phyloP scores from a whole-genome alignment of 2,888 invertebrate genomes.

The Nemurella pictetii region DNA sequence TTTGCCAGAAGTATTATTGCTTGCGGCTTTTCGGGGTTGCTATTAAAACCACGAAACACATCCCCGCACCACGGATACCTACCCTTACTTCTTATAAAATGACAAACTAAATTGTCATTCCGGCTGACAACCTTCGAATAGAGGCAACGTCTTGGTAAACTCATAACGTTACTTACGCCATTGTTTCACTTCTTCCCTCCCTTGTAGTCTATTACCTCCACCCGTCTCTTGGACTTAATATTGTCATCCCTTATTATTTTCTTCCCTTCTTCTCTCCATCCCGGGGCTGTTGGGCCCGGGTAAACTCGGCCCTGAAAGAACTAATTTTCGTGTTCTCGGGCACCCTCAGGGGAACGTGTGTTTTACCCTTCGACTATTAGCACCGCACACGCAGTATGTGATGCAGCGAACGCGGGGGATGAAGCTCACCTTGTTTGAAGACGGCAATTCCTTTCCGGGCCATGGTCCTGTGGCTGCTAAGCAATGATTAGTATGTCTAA shows the following conservation, averaged over 20 bases:
- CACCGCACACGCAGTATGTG: constrained; percentile 2
- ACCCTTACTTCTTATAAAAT: constrained; percentile 20
- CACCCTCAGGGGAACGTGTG: constrained; percentile 30
- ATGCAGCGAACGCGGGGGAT: not conserved
- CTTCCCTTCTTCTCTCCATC: constrained; percentile 31
- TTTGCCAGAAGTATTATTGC: not conserved
- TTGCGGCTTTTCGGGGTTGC: not conserved
- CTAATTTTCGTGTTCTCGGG: constrained; percentile 35
- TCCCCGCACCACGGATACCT: not conserved
- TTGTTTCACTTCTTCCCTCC: constrained; percentile 15
- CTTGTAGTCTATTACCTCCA: constrained; percentile 3
- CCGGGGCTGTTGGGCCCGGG: constrained; percentile 24
- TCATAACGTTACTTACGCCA: constrained; percentile 22
- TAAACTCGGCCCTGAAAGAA: constrained; percentile 31
- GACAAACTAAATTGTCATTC: constrained; percentile 33
- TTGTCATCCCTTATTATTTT: constrained; percentile 37
- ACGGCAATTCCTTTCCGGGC: not conserved
- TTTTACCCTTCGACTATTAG: constrained; percentile 34
- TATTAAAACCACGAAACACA: not conserved
- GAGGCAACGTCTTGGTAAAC: not conserved
- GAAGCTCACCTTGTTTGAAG: constrained; percentile 27
- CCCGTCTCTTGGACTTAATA: constrained; percentile 31
- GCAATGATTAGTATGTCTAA: not conserved
- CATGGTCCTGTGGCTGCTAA: not conserved
- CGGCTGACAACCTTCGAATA: constrained; percentile 27